A percentile compares a stretch with the other conserved stretches of the same genome.
phyloP scores from a whole-genome alignment of 2,113 vertebrate species.

The Octodon degus region DNA sequence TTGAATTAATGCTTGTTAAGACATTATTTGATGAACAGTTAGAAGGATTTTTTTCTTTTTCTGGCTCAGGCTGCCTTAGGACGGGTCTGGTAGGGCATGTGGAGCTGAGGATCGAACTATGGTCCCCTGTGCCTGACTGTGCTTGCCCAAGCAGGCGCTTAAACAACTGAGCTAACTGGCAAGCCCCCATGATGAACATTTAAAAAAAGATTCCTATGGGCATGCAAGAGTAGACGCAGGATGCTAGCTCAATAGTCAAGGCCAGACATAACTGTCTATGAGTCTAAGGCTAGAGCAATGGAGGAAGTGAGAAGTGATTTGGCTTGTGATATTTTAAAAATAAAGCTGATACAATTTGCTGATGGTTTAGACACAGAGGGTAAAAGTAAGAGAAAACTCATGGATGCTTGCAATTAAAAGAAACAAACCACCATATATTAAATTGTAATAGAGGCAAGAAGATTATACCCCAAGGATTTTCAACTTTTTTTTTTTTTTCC shows the following conservation, averaged over 20 bases:
- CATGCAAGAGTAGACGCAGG: neutral
- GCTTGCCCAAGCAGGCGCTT: no score
- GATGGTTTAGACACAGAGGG: neutral
- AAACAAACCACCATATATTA: neutral
- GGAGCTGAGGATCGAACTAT: no score
- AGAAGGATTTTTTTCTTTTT: neutral
- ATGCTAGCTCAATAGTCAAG: neutral
- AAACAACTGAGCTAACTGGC: no score
- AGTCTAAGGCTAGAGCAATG: neutral
- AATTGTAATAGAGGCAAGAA: neutral
- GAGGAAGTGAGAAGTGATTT: neutral
- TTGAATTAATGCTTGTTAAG: neutral
- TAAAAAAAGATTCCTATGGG: neutral
- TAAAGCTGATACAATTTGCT: neutral
- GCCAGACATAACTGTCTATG: neutral
- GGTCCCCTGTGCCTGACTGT: no score
- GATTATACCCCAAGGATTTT: neutral
- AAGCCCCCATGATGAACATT: neutral
- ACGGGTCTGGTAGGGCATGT: no score
- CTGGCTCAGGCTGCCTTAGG: no score
- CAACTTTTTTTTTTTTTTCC: no score
- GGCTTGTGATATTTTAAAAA: neutral
- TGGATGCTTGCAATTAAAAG: neutral
- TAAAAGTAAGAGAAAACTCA: neutral
- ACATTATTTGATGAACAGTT: neutral